phyloP scores from a whole-genome alignment of 2,113 vertebrate genomes.

The Ammodytes marinus region DNA sequence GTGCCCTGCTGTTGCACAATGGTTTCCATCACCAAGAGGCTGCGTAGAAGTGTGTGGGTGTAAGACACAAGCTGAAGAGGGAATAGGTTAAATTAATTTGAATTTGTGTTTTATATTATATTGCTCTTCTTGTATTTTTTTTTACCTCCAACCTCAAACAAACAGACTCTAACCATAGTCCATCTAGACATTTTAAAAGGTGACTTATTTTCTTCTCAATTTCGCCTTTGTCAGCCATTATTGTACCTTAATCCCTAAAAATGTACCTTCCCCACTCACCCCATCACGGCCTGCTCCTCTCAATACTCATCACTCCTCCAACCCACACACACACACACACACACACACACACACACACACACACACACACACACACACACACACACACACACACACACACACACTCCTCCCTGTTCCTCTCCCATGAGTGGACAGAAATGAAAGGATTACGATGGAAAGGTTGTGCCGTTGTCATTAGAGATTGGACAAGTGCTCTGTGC shows the following conservation, averaged over 20 bases:
- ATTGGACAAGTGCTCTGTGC: conserved; percentile 76
- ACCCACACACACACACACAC: conserved; percentile 3
- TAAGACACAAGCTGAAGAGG: background rate
- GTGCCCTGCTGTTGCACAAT: conserved; percentile 45
- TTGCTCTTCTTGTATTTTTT: conserved; percentile 32
- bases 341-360: conserved; percentile 17
- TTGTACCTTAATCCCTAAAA: conserved; percentile 44
- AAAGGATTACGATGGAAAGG: conserved; percentile 73
- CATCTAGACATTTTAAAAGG: conserved; percentile 35
- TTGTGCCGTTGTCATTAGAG: conserved; percentile 79
- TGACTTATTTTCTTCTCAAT: conserved; percentile 18
- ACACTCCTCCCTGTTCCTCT: conserved; percentile 37
- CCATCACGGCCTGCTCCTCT: conserved; percentile 29
- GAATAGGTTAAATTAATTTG: background rate
- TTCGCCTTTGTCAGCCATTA: conserved; percentile 32
- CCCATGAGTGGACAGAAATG: conserved; percentile 66
- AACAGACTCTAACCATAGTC: conserved; percentile 4
- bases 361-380: conserved; percentile 6
- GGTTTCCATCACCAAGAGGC: conserved; percentile 63
- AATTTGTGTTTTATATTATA: background rate
- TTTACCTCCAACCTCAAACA: conserved; percentile 25
- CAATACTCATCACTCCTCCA: conserved; percentile 10
- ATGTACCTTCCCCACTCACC: conserved; percentile 15
- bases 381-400: background rate
- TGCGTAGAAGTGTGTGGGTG: background rate